Evolutionary conservation across 2,797 vertebrate genomes (phyloP).

Genomic region (Tapirus indicus): DNA sequence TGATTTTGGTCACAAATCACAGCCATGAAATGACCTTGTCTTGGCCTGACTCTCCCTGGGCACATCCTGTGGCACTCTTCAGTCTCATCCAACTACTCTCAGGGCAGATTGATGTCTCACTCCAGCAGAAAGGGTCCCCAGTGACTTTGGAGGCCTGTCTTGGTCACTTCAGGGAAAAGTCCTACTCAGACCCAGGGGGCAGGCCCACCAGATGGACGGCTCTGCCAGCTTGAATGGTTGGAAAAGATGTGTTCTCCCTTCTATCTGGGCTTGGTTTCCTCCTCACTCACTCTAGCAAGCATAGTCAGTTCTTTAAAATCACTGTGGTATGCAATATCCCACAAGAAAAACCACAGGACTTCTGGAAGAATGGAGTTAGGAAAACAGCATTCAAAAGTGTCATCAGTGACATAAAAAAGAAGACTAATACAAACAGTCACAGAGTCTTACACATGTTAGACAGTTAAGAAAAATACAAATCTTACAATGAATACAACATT

Average conservation of each 20-base stretch:
- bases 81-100: neutral
- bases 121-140: neutral
- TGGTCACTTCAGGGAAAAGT: neutral
- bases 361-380: neutral
- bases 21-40: neutral
- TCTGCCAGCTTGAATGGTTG: neutral
- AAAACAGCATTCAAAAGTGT: neutral
- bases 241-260: neutral
- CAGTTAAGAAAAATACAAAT: neutral
- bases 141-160: neutral
- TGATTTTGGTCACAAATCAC: neutral
- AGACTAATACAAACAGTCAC: neutral
- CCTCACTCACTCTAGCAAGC: neutral
- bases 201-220: neutral
- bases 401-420: neutral
- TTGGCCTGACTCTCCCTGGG: neutral
- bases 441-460: neutral
- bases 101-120: neutral
- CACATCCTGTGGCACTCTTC: neutral
- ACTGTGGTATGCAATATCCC: neutral
- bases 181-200: neutral
- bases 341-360: neutral
- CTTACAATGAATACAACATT: neutral
- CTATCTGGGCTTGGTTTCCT: neutral
- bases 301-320: neutral